These are phyloP conservation scores for Pachymerium ferrugineum DNA, from an alignment of 2,888 invertebrate genomes.

Conservation along the genomic window DNA sequence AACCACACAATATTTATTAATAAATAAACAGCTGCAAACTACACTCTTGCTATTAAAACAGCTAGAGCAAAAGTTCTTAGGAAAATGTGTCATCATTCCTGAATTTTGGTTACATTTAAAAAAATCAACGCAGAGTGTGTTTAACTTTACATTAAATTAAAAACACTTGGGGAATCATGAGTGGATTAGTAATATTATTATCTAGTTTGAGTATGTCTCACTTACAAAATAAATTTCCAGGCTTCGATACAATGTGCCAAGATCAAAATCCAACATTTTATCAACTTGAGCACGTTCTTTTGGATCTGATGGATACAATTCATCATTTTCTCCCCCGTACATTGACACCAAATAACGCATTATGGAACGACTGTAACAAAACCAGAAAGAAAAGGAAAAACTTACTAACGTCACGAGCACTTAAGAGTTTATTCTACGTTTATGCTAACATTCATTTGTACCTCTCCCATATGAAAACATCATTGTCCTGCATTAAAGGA, in stretches of 20 bases:
- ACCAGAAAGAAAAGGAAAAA: conserved; percentile 35
- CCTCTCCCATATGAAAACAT: conserved; percentile 21
- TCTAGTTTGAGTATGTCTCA: background rate
- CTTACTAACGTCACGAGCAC: too few species aligned
- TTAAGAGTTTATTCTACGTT: too few species aligned
- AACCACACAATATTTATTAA: too few species aligned
- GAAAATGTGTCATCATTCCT: too few species aligned
- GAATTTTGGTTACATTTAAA: too few species aligned
- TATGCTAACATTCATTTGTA: background rate
- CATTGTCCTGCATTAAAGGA: background rate
- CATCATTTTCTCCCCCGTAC: conserved; percentile 24
- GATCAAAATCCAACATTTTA: conserved; percentile 33
- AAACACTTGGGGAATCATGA: too few species aligned
- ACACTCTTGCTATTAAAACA: too few species aligned
- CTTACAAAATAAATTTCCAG: conserved; percentile 16
- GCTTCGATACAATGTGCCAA: conserved; percentile 24
- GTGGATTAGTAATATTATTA: too few species aligned
- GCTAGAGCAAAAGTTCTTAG: too few species aligned
- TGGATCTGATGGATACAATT: conserved; percentile 35
- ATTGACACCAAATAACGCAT: conserved; percentile 33
- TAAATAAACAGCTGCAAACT: too few species aligned
- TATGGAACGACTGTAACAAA: conserved; percentile 32
- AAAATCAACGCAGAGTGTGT: too few species aligned
- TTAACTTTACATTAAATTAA: background rate
- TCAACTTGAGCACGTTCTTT: conserved; percentile 31